phyloP scores from a whole-genome alignment of 2,797 vertebrate genomes.

The Lindbergichthys nudifrons region DNA sequence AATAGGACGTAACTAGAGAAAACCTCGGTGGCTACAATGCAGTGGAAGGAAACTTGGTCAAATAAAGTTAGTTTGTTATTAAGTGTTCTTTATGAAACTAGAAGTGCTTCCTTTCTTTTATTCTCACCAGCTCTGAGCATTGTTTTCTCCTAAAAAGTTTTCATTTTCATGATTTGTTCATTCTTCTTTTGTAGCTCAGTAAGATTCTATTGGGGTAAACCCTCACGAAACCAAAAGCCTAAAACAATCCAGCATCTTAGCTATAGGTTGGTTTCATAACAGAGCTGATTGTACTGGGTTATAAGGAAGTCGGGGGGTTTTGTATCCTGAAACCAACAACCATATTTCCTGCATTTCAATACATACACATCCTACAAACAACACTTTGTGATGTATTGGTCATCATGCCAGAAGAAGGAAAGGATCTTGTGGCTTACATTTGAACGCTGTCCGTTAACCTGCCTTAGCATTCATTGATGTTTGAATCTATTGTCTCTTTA shows the following conservation, averaged over 20 bases:
- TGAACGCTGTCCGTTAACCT: not conserved
- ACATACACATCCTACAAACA: not conserved
- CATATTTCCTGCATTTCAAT: too few relatives aligned
- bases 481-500: not conserved
- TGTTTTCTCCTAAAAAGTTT: constrained; percentile 5
- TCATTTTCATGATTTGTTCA: constrained; percentile 33
- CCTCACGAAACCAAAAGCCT: not conserved
- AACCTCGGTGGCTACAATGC: constrained; percentile 2
- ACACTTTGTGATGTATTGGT: not conserved
- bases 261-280: not conserved
- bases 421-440: not conserved
- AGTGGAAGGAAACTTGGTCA: too few relatives aligned
- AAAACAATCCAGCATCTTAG: not conserved
- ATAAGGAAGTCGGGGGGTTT: not conserved
- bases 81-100: constrained; percentile 8
- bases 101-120: not conserved
- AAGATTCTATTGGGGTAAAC: constrained; percentile 13
- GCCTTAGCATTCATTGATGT: not conserved
- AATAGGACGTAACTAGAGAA: constrained; percentile 42
- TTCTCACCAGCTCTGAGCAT: not conserved
- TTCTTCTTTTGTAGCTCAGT: not conserved
- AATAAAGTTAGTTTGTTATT: not conserved
- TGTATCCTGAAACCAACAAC: not conserved
- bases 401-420: not conserved
- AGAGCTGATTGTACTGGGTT: not conserved